Evolutionary conservation across 1,140 invertebrate genomes (phyloP).

Genomic region (Marisa cornuarietis): DNA sequence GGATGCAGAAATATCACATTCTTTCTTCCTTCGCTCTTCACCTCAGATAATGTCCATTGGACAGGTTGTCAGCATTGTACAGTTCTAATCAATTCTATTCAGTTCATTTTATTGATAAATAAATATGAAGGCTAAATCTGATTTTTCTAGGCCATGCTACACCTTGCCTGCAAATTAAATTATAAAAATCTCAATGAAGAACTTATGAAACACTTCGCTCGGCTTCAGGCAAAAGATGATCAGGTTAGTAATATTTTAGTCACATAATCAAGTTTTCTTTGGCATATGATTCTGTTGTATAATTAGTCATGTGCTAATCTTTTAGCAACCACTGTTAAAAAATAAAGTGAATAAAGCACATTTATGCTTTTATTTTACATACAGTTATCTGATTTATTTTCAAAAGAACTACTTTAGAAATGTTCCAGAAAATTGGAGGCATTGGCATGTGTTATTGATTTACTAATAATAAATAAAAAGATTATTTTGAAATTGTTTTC

Average conservation of each 20-base stretch:
- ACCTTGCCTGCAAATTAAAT: constrained; percentile 94
- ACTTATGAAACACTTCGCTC: constrained; percentile 93
- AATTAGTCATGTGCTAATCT: neutral
- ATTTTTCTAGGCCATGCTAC: constrained; percentile 82
- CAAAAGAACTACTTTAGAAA: too few relatives aligned
- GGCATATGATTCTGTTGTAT: neutral
- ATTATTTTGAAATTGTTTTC: neutral
- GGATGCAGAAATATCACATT: too few relatives aligned
- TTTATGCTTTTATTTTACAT: too few relatives aligned
- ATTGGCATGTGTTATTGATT: neutral
- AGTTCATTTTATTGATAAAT: neutral
- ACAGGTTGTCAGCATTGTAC: neutral
- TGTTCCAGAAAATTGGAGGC: neutral
- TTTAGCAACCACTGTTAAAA: too few relatives aligned
- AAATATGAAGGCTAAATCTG: constrained; percentile 10
- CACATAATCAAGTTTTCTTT: neutral
- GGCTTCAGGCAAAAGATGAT: constrained; percentile 93
- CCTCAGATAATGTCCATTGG: constrained; percentile 7
- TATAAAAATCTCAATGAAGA: constrained; percentile 98
- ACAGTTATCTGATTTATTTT: too few relatives aligned
- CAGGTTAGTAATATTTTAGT: constrained; percentile 66
- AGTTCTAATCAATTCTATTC: neutral
- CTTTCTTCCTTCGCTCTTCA: too few relatives aligned
- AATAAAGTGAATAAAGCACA: too few relatives aligned
- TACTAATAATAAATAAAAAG: neutral